phyloP scores from a whole-genome alignment of 2,797 vertebrate genomes.

The Sebastes dallii region DNA sequence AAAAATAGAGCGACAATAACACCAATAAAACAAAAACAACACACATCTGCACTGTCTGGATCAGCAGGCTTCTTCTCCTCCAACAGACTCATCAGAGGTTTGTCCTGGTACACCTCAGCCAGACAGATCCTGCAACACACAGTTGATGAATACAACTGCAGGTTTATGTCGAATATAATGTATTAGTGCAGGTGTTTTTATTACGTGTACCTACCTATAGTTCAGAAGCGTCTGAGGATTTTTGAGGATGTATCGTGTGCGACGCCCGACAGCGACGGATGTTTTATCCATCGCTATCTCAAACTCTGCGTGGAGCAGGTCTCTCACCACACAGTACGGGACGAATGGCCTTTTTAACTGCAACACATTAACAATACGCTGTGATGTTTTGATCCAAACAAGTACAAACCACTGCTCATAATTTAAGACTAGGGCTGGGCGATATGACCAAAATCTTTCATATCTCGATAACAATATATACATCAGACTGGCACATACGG shows the following conservation, averaged over 20 bases:
- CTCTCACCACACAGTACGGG: constrained; percentile 91
- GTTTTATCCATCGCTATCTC: constrained; percentile 95
- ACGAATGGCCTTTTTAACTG: constrained; percentile 91
- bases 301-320: constrained; percentile 90
- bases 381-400: accelerated
- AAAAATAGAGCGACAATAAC: too few relatives aligned
- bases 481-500: too few relatives aligned
- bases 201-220: constrained; percentile 82
- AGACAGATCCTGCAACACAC: constrained; percentile 88
- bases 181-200: not conserved
- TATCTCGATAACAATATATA: too few relatives aligned
- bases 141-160: not conserved
- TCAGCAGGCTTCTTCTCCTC: constrained; percentile 84
- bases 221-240: constrained; percentile 94
- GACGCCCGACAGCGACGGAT: constrained; percentile 89
- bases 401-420: not conserved
- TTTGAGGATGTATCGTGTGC: constrained; percentile 92
- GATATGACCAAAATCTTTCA: too few relatives aligned
- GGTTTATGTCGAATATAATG: not conserved
- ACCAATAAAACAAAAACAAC: not conserved
- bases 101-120: constrained; percentile 95
- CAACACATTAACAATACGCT: not conserved
- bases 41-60: constrained; percentile 87
- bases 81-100: constrained; percentile 84
- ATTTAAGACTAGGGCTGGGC: too few relatives aligned